phyloP scores from a whole-genome alignment of 2,113 vertebrate genomes.

The Typhlomys cinereus region DNA sequence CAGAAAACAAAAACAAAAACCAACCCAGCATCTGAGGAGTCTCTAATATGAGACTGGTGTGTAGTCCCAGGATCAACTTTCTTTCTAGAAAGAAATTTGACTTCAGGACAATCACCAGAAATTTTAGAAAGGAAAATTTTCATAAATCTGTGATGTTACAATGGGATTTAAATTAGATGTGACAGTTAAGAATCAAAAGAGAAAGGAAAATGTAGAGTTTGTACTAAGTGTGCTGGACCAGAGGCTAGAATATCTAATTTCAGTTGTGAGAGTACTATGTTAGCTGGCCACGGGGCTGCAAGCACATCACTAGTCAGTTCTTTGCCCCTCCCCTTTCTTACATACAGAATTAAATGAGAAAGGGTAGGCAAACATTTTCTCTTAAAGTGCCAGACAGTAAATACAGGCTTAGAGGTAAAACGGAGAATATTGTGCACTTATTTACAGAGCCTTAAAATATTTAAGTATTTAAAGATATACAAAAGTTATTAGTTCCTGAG shows the following conservation, averaged over 20 bases:
- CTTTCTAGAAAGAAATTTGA: neutral
- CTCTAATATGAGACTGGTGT: neutral
- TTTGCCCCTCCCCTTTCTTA: neutral
- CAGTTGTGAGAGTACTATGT: neutral
- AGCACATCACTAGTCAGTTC: neutral
- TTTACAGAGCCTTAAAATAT: neutral
- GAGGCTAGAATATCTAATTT: neutral
- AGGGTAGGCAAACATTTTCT: neutral
- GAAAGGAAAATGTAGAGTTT: neutral
- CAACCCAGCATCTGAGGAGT: neutral
- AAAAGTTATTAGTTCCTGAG: conserved; percentile 23
- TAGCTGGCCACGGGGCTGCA: neutral
- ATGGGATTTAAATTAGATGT: neutral
- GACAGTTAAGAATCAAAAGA: neutral
- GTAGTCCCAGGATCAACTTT: neutral
- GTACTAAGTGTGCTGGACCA: neutral
- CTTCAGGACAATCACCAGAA: neutral
- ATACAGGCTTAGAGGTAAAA: conserved; percentile 16
- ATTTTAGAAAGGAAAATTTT: neutral
- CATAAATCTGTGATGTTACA: neutral
- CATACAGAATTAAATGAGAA: neutral
- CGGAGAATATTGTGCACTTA: neutral
- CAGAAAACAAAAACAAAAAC: no score
- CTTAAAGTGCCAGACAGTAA: neutral
- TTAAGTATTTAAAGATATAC: neutral